These are phyloP conservation scores for Oxycera nigricornis DNA, from an alignment of 2,888 invertebrate species.

Conservation along the genomic window DNA sequence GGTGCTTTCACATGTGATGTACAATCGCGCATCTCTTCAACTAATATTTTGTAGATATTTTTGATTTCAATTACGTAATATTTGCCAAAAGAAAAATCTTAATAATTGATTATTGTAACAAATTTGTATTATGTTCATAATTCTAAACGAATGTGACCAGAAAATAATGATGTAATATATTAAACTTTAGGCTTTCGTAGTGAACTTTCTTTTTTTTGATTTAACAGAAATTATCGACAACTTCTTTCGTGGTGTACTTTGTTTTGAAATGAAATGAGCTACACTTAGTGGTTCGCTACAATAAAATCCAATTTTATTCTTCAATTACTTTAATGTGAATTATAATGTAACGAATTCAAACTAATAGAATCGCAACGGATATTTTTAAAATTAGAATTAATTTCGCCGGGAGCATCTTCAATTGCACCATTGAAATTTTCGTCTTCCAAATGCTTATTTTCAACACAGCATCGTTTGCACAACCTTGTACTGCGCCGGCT, in stretches of 20 bases:
- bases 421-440: too few relatives aligned
- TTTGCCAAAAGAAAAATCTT: conserved; percentile 5
- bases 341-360: too few relatives aligned
- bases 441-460: too few relatives aligned
- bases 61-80: neutral
- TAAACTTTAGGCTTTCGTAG: neutral
- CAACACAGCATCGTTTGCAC: too few relatives aligned
- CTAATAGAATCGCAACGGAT: too few relatives aligned
- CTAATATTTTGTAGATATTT: conserved; percentile 17
- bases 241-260: neutral
- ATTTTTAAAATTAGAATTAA: too few relatives aligned
- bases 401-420: too few relatives aligned
- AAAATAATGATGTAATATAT: conserved; percentile 30
- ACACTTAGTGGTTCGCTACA: too few relatives aligned
- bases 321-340: too few relatives aligned
- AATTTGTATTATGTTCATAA: too few relatives aligned
- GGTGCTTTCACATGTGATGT: neutral
- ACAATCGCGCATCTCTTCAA: neutral
- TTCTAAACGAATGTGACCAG: neutral
- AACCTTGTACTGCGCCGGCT: too few relatives aligned
- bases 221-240: neutral
- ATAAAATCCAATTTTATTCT: too few relatives aligned
- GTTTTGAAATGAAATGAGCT: neutral
- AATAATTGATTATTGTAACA: neutral
- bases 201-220: neutral